Percentiles rank a stretch among this genome's conserved stretches.
Evolutionary conservation across 2,113 vertebrate genomes (phyloP).

Genomic region (Myocastor coypus): DNA sequence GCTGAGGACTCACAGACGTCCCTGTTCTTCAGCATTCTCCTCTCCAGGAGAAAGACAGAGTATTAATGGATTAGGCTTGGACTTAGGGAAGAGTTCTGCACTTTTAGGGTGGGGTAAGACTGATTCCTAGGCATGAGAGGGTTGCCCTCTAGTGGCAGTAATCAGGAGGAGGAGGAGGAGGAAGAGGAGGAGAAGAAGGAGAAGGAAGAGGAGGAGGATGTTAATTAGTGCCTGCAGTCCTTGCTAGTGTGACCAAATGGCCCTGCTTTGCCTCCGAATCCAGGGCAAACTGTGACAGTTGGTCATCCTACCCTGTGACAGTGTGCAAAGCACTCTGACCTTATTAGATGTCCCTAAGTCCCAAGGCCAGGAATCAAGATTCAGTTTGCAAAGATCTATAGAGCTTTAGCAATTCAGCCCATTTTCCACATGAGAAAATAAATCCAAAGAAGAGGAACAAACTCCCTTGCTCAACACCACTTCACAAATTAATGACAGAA

Average conservation of each 20-base stretch:
- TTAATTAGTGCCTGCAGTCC: not conserved
- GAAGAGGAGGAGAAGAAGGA: not conserved
- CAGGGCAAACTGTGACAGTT: not conserved
- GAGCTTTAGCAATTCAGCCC: not conserved
- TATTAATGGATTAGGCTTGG: not conserved
- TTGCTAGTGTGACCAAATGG: not conserved
- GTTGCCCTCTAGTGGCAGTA: constrained; percentile 77
- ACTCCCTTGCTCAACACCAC: constrained; percentile 25
- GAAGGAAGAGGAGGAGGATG: not conserved
- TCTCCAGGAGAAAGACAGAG: constrained; percentile 6
- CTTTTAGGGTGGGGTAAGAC: constrained; percentile 33
- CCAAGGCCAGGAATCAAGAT: constrained; percentile 7
- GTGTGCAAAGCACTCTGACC: not conserved
- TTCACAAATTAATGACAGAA: constrained; percentile 42
- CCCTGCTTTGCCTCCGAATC: not conserved
- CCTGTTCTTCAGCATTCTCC: constrained; percentile 13
- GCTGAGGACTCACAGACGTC: not conserved
- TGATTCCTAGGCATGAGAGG: constrained; percentile 56
- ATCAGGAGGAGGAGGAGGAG: not conserved
- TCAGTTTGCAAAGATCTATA: constrained; percentile 38
- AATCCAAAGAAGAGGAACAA: constrained; percentile 9
- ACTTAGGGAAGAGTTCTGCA: constrained; percentile 2
- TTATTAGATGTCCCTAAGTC: not conserved
- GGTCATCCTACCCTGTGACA: not conserved
- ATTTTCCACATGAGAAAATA: constrained; percentile 54